Percentiles rank a stretch among this genome's conserved stretches.
Conservation (phyloP, 1,140 invertebrate species). For the Zaprionus kolodkinae region DNA sequence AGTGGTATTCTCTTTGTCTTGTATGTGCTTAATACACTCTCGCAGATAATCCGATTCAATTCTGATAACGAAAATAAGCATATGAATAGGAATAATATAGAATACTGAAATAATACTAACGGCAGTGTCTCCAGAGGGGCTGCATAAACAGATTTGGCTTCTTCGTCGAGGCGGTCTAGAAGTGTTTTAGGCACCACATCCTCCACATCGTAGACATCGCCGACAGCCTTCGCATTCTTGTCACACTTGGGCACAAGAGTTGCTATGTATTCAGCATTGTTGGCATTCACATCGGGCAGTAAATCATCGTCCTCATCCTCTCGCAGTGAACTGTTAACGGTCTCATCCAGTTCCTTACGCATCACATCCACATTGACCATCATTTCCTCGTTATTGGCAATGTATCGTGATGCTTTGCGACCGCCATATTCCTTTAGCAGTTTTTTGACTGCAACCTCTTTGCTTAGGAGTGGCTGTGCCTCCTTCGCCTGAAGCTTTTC, state of each 20-base stretch:
- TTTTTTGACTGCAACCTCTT: slow-evolving; percentile 63
- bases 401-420: slow-evolving; percentile 67
- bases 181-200: slow-evolving; percentile 64
- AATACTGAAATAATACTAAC: slow-evolving; percentile 46
- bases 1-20: slow-evolving; percentile 41
- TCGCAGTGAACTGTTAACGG: slow-evolving; percentile 49
- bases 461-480: slow-evolving; percentile 45
- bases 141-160: slow-evolving; percentile 65
- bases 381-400: slow-evolving; percentile 69
- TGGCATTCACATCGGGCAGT: slow-evolving; percentile 48
- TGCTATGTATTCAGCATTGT: slow-evolving; percentile 62
- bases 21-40: slow-evolving; percentile 52
- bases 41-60: slow-evolving; percentile 71
- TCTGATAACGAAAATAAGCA: slow-evolving; percentile 26
- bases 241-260: slow-evolving; percentile 71
- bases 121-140: slow-evolving; percentile 57
- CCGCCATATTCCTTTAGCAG: slow-evolving; percentile 77
- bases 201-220: slow-evolving; percentile 59
- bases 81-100: background rate
- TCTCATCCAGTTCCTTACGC: slow-evolving; percentile 70
- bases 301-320: slow-evolving; percentile 44
- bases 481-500: slow-evolving; percentile 47
- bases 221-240: slow-evolving; percentile 59
- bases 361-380: slow-evolving; percentile 74
- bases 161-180: slow-evolving; percentile 73